phyloP scores from a whole-genome alignment of 2,113 vertebrate species.

The Machaerirhynchus nigripectus region DNA sequence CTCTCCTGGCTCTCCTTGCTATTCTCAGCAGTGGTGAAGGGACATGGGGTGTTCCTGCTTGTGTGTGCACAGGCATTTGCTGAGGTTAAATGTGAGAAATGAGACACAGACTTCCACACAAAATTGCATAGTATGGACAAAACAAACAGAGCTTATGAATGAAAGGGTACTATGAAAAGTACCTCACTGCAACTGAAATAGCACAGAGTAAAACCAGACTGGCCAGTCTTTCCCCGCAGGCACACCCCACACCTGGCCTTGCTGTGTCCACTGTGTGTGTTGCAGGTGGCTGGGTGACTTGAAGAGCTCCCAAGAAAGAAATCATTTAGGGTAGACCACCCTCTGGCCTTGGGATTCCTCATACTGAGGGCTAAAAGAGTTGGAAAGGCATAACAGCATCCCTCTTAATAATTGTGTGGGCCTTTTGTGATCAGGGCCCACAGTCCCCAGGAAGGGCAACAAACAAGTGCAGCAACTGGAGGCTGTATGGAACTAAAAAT shows the following conservation, averaged over 20 bases:
- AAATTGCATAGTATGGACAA: background rate
- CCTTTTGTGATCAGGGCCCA: background rate
- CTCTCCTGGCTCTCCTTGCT: background rate
- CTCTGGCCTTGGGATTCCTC: background rate
- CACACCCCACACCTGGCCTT: background rate
- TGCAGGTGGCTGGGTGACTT: background rate
- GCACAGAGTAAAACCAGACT: background rate
- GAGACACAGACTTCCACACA: background rate
- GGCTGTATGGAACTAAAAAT: background rate
- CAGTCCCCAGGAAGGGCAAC: background rate
- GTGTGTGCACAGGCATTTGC: background rate
- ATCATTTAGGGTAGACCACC: rapidly evolving
- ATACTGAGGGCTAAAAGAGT: background rate
- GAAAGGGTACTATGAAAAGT: background rate
- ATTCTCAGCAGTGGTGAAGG: background rate
- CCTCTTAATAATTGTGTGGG: background rate
- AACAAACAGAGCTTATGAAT: background rate
- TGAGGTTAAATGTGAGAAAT: background rate
- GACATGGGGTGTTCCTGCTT: rapidly evolving
- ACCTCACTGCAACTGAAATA: background rate
- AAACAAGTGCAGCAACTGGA: background rate
- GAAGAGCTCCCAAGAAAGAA: background rate
- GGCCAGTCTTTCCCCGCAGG: background rate
- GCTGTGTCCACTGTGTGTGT: background rate
- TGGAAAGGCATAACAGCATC: background rate